Conservation (phyloP, 2,888 invertebrate genomes). For the Drosophila silvestris region DNA sequence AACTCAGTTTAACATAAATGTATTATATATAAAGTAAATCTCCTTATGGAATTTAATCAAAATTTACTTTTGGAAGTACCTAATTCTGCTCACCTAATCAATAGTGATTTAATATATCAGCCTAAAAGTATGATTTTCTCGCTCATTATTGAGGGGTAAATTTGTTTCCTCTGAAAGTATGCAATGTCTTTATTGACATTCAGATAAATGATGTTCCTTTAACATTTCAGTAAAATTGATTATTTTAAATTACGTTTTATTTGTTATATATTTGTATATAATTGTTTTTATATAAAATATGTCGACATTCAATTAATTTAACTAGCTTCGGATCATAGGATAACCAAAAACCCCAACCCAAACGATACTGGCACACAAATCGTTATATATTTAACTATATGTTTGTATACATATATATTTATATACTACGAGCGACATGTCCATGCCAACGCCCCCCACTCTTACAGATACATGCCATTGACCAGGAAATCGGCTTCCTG, state of each 20-base stretch:
- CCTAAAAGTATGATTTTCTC: background rate
- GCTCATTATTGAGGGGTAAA: background rate
- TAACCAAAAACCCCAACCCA: conserved; percentile 21
- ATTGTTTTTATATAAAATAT: conserved; percentile 76
- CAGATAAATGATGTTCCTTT: too few species aligned
- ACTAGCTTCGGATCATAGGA: conserved; percentile 28
- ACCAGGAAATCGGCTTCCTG: conserved; percentile 98
- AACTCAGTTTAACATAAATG: background rate
- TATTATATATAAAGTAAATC: background rate
- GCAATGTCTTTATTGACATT: background rate
- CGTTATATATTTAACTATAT: conserved; percentile 16
- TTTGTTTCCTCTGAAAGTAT: background rate
- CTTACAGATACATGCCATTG: conserved; percentile 96
- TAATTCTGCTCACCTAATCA: background rate
- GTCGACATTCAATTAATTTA: conserved; percentile 64
- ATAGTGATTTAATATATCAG: background rate
- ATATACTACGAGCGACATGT: conserved; percentile 12
- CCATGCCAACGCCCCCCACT: background rate
- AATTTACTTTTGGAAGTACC: background rate
- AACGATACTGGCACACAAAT: conserved; percentile 39
- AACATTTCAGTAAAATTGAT: background rate
- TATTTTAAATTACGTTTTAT: conserved; percentile 30
- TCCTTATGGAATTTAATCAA: background rate
- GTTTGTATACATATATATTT: conserved; percentile 5
- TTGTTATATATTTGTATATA: conserved; percentile 43